phyloP scores from a whole-genome alignment of 2,113 vertebrate genomes.

The Orcinus orca region DNA sequence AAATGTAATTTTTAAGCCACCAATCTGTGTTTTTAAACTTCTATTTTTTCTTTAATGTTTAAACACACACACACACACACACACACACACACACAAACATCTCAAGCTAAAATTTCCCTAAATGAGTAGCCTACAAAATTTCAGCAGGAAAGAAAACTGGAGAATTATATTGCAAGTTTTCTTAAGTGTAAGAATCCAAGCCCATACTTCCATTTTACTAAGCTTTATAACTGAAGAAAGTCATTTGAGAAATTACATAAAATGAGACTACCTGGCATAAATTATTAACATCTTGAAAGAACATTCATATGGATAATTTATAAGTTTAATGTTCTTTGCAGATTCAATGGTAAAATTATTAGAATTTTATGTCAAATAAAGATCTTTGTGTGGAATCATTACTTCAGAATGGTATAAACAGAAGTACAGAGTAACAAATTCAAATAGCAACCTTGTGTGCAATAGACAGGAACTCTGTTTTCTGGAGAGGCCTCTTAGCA shows the following conservation, averaged over 20 bases:
- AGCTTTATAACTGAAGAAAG: slow-evolving; percentile 49
- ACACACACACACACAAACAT: neutral
- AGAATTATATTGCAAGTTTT: neutral
- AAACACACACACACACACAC: neutral
- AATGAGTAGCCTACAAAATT: neutral
- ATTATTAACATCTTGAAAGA: slow-evolving; percentile 48
- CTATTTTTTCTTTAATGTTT: neutral
- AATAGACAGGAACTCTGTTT: neutral
- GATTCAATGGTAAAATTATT: slow-evolving; percentile 23
- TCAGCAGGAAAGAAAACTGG: neutral
- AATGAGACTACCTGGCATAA: slow-evolving; percentile 14
- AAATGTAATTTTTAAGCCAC: neutral
- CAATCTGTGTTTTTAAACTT: neutral
- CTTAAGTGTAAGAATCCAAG: neutral
- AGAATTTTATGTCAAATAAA: slow-evolving; percentile 37
- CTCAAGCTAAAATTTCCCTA: neutral
- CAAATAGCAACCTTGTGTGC: neutral
- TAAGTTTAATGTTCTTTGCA: neutral
- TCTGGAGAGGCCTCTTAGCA: neutral
- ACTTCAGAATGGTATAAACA: neutral
- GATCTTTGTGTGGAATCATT: neutral
- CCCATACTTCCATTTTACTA: neutral
- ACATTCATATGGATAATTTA: slow-evolving; percentile 54
- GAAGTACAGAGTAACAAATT: neutral
- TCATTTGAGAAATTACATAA: slow-evolving; percentile 13